Conservation (phyloP, 1,140 invertebrate species). For the Laupala kohalensis region DNA sequence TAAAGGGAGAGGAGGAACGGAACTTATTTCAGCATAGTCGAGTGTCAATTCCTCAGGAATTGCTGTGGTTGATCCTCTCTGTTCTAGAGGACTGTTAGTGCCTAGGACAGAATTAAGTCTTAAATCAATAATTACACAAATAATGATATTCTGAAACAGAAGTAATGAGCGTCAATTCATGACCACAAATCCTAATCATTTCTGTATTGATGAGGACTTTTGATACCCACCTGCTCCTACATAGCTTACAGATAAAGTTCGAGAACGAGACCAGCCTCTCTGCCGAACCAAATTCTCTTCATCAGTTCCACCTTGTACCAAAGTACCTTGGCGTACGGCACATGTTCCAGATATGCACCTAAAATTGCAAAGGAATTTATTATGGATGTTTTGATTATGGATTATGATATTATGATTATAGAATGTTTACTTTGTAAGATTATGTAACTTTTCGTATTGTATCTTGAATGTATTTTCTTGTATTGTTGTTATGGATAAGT, state of each 20-base stretch:
- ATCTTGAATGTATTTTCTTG: too few relatives aligned
- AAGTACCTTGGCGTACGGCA: conserved; percentile 28
- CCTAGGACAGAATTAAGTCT: too few relatives aligned
- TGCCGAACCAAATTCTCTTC: conserved; percentile 46
- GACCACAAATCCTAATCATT: too few relatives aligned
- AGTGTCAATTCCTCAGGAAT: conserved; percentile 73
- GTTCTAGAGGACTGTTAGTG: conserved; percentile 38
- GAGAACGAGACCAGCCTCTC: conserved; percentile 68
- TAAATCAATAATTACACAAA: too few relatives aligned
- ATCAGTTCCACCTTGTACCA: conserved; percentile 32
- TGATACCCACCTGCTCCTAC: conserved; percentile 32
- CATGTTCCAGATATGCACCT: conserved; percentile 59
- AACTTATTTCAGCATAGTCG: conserved; percentile 92
- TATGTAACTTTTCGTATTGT: too few relatives aligned
- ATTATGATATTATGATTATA: too few relatives aligned
- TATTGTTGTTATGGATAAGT: too few relatives aligned
- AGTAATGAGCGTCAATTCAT: too few relatives aligned
- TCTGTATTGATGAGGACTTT: too few relatives aligned
- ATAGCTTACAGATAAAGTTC: conserved; percentile 78
- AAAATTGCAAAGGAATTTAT: neutral
- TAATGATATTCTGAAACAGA: too few relatives aligned
- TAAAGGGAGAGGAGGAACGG: conserved; percentile 89
- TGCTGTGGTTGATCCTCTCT: conserved; percentile 42
- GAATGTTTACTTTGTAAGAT: too few relatives aligned
- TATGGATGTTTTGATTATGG: neutral